Conservation (phyloP, 2,797 vertebrate genomes). For the Poeciliopsis presidionis region DNA sequence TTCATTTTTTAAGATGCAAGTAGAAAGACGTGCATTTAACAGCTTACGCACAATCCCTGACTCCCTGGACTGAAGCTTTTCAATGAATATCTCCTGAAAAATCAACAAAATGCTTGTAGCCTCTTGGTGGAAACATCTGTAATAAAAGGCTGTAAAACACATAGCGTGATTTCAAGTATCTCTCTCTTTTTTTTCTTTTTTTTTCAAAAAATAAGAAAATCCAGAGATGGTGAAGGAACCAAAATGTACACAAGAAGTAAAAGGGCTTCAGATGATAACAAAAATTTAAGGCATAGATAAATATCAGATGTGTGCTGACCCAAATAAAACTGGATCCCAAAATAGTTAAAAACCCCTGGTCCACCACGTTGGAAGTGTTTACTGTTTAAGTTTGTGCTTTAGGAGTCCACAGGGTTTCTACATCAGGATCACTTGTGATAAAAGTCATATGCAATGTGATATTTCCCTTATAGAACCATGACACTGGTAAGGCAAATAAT, state of each 20-base stretch:
- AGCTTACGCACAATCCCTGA: constrained; percentile 79
- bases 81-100: constrained; percentile 70
- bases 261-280: constrained; percentile 3
- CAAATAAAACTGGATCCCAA: constrained; percentile 56
- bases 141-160: constrained; percentile 68
- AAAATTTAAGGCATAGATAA: constrained; percentile 14
- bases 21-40: constrained; percentile 88
- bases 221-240: constrained; percentile 16
- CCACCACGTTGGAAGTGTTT: constrained; percentile 78
- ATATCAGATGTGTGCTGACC: constrained; percentile 49
- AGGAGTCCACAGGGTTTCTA: constrained; percentile 74
- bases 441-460: constrained; percentile 55
- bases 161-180: constrained; percentile 70
- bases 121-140: constrained; percentile 59
- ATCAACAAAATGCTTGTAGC: constrained; percentile 64
- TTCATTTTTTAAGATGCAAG: constrained; percentile 84
- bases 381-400: constrained; percentile 78
- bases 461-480: constrained; percentile 67
- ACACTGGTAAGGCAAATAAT: constrained; percentile 73
- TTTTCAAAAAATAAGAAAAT: constrained; percentile 29
- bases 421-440: constrained; percentile 55
- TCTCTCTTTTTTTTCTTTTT: constrained; percentile 1
- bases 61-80: constrained; percentile 77
- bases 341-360: constrained; percentile 72
- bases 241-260: constrained; percentile 12